Evolutionary conservation across 1,140 invertebrate species (phyloP), one percentile per base, ranked within the genome.

Genomic region (Penaeus japonicus): DNA sequence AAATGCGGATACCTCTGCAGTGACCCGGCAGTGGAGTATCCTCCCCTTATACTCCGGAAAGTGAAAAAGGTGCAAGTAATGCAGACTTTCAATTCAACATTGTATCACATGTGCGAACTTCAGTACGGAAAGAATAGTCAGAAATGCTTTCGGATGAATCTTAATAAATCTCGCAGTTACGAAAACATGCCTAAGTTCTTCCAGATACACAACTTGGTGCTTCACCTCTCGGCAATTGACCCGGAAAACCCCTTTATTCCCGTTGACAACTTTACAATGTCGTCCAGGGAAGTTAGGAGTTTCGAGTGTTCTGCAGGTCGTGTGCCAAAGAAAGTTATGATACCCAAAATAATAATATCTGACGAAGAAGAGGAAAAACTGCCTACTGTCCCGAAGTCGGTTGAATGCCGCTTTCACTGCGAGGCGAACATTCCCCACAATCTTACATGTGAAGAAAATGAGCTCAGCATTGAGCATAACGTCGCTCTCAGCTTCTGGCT

Each of bases 401-500:
- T 90, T n/a, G 70, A 24, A 4, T 90, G 90, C 59, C 55, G 82
- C 65, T 89, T 90, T 30, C 87, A 90, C 82, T 90, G 90, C 70
- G 73, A 85, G n/a, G 89, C 70, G 15, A 59, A 55, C 18, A 4
- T 90, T 24, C 24, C 55, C 0, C 85, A 85, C 65, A 89, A 89
- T 30, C n/a, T 53, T 15, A 84, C 89, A 2, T 90, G 90, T 53
- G 65, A 83, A 22, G 65, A 65, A 20, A 57, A 73, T 2, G 75
- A 79, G 30, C 27, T 35, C 10, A 81, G 78, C 17, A 47, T 83
- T 10, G 77, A 73, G 30, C 81, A 87, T 30, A 35, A 88, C 70
- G 90, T 89, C 30, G 32, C 85, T n/a, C 24, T 89, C 17, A 89
- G 81, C 7, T 89, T 90, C 82, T 90, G 90, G 90, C 62, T 89